A percentile compares a stretch with the other conserved stretches of the same genome.
Conservation (phyloP, 2,113 vertebrate species). For the Maccullochella peelii region DNA sequence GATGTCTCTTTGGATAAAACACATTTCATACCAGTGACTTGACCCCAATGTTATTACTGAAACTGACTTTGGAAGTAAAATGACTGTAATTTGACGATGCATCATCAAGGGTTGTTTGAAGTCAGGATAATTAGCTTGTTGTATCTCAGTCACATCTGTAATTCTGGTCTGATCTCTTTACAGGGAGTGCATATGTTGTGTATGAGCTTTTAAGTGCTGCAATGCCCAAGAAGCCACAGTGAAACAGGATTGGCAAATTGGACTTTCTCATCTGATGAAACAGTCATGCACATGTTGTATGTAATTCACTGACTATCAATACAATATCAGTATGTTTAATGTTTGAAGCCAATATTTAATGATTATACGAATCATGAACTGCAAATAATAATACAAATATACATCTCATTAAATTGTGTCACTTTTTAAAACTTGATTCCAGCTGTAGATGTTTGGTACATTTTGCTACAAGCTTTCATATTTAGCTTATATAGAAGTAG, state of each 20-base stretch:
- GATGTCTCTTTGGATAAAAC: constrained; percentile 26
- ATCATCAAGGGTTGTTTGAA: constrained; percentile 20
- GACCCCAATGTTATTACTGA: constrained; percentile 7
- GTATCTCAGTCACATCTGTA: constrained; percentile 8
- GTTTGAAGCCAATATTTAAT: constrained; percentile 84
- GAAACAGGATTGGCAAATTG: constrained; percentile 28
- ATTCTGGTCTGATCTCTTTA: constrained; percentile 45
- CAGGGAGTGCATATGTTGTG: constrained; percentile 83
- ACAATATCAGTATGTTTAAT: constrained; percentile 64
- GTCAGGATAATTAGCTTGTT: not conserved
- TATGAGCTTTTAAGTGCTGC: constrained; percentile 80
- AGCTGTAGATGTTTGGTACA: not conserved
- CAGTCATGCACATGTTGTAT: not conserved
- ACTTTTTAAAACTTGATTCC: not conserved
- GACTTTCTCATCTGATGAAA: not conserved
- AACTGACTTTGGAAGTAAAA: constrained; percentile 26
- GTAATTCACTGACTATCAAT: constrained; percentile 35
- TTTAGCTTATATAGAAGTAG: too few species aligned
- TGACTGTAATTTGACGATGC: constrained; percentile 31
- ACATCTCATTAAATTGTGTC: constrained; percentile 59
- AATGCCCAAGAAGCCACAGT: constrained; percentile 86
- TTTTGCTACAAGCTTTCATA: not conserved
- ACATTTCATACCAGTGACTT: not conserved
- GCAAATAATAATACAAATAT: constrained; percentile 79
- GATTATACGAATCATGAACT: constrained; percentile 75